Evolutionary conservation across 2,113 vertebrate species (phyloP), one percentile per base, ranked within the genome.

Genomic region (Neopipo cinnamomea): DNA sequence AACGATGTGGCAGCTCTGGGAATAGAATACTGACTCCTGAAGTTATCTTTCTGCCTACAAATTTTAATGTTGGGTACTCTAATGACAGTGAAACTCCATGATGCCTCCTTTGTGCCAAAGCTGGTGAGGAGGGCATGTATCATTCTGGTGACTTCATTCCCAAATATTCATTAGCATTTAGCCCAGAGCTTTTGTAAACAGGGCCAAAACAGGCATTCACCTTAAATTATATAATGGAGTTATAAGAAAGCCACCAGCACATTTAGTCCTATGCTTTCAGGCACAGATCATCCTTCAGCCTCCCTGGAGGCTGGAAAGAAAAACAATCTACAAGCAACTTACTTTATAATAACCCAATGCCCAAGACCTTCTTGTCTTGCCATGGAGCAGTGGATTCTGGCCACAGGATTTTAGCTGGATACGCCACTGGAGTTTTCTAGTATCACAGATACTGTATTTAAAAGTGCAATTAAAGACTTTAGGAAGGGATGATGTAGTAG

Each of bases 61-160:
- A 59, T 53, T 50, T 79, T 61, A 31, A 27, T 46, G 9, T 61
- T 75, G 63, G 31, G 11, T 56, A 44, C 16, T 81, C 13, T 28
- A 85, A 44, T 9, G 33, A 23, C 23, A 33, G 39, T 24, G 44
- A 72, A 93, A 91, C 68, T 44, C 73, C 44, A 14, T 2, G 2
- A 78, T 73, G 70, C 75, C 25, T 91, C 14, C 42, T 66, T 81
- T 68, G 35, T 89, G 61, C 11, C 56, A 62, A 74, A 92, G 28
- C 62, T 73, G n/a, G 28, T 0, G 1, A 78, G 49, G 44, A 75
- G 24, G 33, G 22, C 31, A 37, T 0, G 1, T 50, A 14, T 27
- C 11, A 12, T 75, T 28, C 41, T 72, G 56, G 55, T 41, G 15
- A 67, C 28, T 75, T 44, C 25, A 53, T 61, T 76, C 42, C 37